Evolutionary conservation across 2,888 invertebrate genomes (phyloP).

Genomic region (Ormyrus thymus): DNA sequence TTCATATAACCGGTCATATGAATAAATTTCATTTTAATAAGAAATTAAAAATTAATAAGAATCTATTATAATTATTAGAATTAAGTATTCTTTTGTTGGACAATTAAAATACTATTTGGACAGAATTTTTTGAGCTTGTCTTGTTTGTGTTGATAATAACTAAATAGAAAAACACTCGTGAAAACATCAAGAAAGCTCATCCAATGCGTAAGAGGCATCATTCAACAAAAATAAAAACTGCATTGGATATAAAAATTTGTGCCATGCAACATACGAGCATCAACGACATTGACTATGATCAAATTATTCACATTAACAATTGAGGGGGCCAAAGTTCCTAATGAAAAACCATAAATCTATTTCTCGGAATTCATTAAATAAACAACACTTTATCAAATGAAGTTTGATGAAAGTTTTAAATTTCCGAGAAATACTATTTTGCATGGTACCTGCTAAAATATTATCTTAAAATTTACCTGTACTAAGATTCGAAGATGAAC

Average conservation of each 20-base stretch:
- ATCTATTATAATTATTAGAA: too few relatives aligned
- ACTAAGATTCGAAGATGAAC: conserved; percentile 86
- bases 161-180: conserved; percentile 34
- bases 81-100: too few relatives aligned
- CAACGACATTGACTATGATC: conserved; percentile 46
- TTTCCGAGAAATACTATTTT: conserved; percentile 51
- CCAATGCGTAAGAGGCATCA: conserved; percentile 19
- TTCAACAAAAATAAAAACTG: conserved; percentile 39
- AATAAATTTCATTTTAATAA: too few relatives aligned
- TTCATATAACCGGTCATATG: too few relatives aligned
- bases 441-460: neutral
- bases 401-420: conserved; percentile 2
- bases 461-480: conserved; percentile 79
- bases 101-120: neutral
- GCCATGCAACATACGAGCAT: conserved; percentile 55
- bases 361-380: conserved; percentile 47
- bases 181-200: conserved; percentile 47
- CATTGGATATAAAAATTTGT: conserved; percentile 33
- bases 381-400: conserved; percentile 6
- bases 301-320: conserved; percentile 37
- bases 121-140: conserved; percentile 53
- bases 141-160: conserved; percentile 44
- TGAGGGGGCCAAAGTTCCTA: conserved; percentile 24
- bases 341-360: conserved; percentile 22
- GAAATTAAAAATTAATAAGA: too few relatives aligned